Base-by-base conservation (phyloP, 1,140 invertebrate genomes). In the Alviniconcha marisindica region DNA sequence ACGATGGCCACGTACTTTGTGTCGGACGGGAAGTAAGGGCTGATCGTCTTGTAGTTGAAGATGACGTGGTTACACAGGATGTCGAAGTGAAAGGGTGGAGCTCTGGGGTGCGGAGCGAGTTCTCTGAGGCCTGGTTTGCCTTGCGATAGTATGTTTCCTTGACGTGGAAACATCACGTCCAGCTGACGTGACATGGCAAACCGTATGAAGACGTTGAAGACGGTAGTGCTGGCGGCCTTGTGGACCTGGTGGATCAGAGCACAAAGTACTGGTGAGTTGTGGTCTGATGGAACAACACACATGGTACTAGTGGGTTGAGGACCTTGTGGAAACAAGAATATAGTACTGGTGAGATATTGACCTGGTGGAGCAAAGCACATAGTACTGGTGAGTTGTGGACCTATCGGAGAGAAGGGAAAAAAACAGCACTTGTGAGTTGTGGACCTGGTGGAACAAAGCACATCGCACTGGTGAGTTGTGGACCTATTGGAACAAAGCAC, bases 181-280 rank as follows among this genome's bases (percentile, higher is more conserved):
- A 94, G 90, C 84, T 95, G 95, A 28, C 91, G 91, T 31, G 91
- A 94, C 84, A 95, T 88, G 28, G 92, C 94, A 87, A 91, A 94
- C 36, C 94, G 85, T 84, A 94, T 86, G 14, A 94, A 87, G 77
- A 94, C 93, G 85, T 94, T 94, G 84, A 94, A 94, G 10, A 94
- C 86, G 0, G 94, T 94, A 28, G 92, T 92, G 79, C 94, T 94
- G 10, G 92, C 94, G 78, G 93, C 93, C 91, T 95, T 95, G 89
- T 95, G 89, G 0, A 87, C 85, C 82, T 88, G 78, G 2, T 12
- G 21, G 21, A 7, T 51, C 10, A 51, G 48, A 51, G 7, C 21
- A 51, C 48, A 21, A 51, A 51, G 7, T 51, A 51, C n/a, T n/a
- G n/a, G n/a, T n/a, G 21, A 51, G 48, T 21, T 12, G 48, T 51